Percentiles rank a stretch among this genome's conserved stretches.
These are phyloP conservation scores for Apodemus sylvaticus DNA, from an alignment of 2,113 vertebrate species.

Conservation along the genomic window DNA sequence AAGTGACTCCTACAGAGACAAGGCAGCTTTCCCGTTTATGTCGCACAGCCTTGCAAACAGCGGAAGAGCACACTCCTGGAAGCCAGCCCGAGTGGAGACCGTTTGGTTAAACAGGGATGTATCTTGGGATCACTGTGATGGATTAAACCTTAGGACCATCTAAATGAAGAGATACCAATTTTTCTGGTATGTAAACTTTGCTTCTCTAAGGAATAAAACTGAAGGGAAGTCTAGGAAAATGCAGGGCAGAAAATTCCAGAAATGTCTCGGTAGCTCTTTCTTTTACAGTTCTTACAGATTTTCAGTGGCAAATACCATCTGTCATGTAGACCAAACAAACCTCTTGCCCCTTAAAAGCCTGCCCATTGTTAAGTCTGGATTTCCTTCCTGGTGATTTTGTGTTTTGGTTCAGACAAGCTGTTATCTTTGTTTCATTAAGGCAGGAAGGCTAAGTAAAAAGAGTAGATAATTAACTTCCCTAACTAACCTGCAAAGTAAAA, in stretches of 20 bases:
- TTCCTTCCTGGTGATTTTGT: constrained; percentile 36
- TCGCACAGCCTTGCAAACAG: neutral
- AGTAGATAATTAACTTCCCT: constrained; percentile 66
- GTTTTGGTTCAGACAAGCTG: constrained; percentile 26
- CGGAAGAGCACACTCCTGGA: neutral
- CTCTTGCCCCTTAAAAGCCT: neutral
- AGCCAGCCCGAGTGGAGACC: neutral
- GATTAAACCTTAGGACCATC: constrained; percentile 29
- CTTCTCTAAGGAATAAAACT: neutral
- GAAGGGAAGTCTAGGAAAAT: constrained; percentile 41
- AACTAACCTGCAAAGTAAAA: constrained; percentile 55
- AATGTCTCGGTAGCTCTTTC: neutral
- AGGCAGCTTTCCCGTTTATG: neutral
- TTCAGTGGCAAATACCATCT: neutral
- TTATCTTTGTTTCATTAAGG: constrained; percentile 57
- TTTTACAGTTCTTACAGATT: constrained; percentile 42
- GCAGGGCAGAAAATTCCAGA: neutral
- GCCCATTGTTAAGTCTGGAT: neutral
- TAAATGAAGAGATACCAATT: neutral
- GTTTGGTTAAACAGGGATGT: neutral
- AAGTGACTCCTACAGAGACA: neutral
- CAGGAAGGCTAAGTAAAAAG: constrained; percentile 63
- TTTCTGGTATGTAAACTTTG: neutral
- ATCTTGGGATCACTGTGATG: neutral
- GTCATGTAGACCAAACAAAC: constrained; percentile 14